phyloP scores from a whole-genome alignment of 2,113 vertebrate species.

The Hemichromis elongatus region DNA sequence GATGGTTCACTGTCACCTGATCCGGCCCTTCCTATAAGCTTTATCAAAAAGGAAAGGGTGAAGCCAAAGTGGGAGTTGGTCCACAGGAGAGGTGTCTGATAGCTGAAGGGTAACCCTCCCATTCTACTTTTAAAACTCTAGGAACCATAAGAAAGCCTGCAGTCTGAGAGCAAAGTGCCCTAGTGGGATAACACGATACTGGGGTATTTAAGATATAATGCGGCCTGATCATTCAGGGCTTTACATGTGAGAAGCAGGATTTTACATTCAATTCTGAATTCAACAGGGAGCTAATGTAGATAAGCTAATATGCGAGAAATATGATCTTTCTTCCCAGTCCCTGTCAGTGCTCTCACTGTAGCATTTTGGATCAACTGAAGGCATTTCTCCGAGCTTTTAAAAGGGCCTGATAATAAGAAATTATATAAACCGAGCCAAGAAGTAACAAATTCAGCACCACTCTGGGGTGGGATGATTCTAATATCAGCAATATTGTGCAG shows the following conservation, averaged over 20 bases:
- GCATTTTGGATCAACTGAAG: neutral
- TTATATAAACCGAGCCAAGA: neutral
- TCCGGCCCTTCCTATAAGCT: neutral
- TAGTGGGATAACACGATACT: neutral
- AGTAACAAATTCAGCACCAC: neutral
- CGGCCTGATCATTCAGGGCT: neutral
- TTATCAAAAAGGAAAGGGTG: neutral
- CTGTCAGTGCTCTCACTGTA: neutral
- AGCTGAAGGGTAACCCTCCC: neutral
- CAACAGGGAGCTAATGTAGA: neutral
- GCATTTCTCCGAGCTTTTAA: neutral
- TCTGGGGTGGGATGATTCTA: neutral
- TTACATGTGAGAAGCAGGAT: neutral
- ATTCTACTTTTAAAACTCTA: neutral
- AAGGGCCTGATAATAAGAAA: neutral
- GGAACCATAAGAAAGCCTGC: neutral
- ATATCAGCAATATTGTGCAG: neutral
- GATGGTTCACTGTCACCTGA: neutral
- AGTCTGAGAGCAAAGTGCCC: neutral
- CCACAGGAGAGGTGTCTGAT: neutral
- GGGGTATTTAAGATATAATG: neutral
- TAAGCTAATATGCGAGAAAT: neutral
- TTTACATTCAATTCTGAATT: neutral
- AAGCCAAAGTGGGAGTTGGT: neutral
- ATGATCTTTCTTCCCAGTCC: neutral